phyloP scores from a whole-genome alignment of 2,797 vertebrate species.

The Dermochelys coriacea region DNA sequence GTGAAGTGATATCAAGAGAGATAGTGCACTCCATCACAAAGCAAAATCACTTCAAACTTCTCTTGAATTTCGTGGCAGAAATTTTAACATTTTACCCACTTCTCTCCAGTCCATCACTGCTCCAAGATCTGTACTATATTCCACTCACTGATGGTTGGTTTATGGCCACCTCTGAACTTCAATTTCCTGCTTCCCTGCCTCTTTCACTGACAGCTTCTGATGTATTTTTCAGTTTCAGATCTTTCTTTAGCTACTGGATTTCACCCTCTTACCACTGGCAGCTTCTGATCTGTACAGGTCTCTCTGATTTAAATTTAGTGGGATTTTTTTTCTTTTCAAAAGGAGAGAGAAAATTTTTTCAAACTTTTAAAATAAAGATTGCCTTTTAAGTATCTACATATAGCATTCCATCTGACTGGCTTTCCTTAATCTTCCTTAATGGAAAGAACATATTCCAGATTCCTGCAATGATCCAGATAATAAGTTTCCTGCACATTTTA shows the following conservation, averaged over 20 bases:
- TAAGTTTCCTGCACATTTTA: background rate
- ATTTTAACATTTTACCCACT: background rate
- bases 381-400: accelerated
- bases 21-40: background rate
- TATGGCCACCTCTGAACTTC: background rate
- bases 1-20: background rate
- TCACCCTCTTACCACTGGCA: background rate
- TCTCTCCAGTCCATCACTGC: background rate
- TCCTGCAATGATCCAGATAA: background rate
- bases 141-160: background rate
- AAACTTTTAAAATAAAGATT: background rate
- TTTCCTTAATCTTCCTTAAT: background rate
- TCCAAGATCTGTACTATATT: background rate
- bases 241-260: background rate
- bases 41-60: background rate
- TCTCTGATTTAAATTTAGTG: background rate
- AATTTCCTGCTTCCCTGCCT: background rate
- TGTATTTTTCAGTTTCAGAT: background rate
- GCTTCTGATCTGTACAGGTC: background rate
- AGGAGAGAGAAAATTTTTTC: background rate
- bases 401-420: background rate
- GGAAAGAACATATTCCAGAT: background rate
- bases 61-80: background rate
- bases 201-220: background rate
- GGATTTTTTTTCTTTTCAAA: background rate